Evolutionary conservation across 2,113 vertebrate species (phyloP), one percentile per base, ranked within the genome.

Genomic region (Mormyrus iriodes): DNA sequence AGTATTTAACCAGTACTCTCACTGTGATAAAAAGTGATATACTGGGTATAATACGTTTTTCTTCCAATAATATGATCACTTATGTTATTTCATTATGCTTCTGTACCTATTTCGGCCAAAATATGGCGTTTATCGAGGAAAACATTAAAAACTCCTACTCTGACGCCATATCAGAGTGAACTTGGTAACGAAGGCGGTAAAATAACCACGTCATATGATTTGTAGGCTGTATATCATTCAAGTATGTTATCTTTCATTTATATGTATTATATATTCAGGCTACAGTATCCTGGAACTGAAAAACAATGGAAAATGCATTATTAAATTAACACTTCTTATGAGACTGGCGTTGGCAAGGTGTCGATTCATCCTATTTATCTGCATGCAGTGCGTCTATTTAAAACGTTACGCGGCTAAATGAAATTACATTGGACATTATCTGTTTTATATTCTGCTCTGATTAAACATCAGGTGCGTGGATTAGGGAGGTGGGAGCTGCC

Each of bases 391-490:
- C 10, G 52, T 53, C 52, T 79, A 79, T 42, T 79, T 79, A 19
- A 88, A 88, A 55, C 8, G 76, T 17, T 46, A 44, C 27, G 10
- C 31, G 17, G 10, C 19, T n/a, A n/a, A 55, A 55, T 88, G 65
- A 51, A 52, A 52, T 88, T n/a, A 79, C 49, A 44, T 55, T 83
- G 73, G 21, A 52, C 44, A 88, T 27, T 46, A 76, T 31, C 46
- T 48, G 58, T 88, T 44, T 88, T 13, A 51, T 52, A 89, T 85
- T 84, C 39, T 35, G 39, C 51, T 61, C 19, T 83, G 88, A 55
- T 83, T 31, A 48, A 89, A 84, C 49, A 85, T 52, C 52, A 89
- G 79, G 53, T 89, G 79, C 42, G 48, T 83, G 88, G 48, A 88
- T 88, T 83, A 35, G 52, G 24, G 76, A 6, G 52, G 24, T 35